Evolutionary conservation across 2,113 vertebrate species (phyloP), one percentile per base, ranked within the genome.

Genomic region (Montifringilla adamsi): DNA sequence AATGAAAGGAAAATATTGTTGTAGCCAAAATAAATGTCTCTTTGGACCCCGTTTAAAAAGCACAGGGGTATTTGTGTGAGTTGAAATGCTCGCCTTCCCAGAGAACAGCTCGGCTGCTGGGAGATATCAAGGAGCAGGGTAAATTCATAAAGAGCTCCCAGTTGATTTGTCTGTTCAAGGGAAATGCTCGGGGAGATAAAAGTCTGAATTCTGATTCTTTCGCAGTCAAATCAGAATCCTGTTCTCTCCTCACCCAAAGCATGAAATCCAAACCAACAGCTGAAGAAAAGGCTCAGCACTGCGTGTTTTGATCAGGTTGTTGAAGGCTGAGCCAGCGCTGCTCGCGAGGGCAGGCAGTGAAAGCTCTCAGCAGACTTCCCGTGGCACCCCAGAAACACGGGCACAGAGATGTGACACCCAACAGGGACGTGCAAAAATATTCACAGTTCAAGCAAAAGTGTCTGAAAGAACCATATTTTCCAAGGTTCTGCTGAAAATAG

Each of bases 21-120:
- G 39, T 33, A 70, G 98, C 98, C 98, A 98, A 98, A 97, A 96
- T 74, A 98, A 98, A 98, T 94, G 97, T 97, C 97, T 97, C 10
- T 95, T 89, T 98, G 98, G 97, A 95, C 49, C 74, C 9, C 0
- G 68, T 85, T 94, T 88, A 44, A 94, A 96, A 93, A 95, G 96
- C 79, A 3, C 7, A 23, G 96, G 97, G 92, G 76, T 88, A 82
- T 97, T 95, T 97, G 97, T 93, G 95, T 89, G 85, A 86, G 96
- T 15, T 85, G 94, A 89, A 96, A 97, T 53, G 59, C 91, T 88
- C 75, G 67, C 77, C 92, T 46, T 49, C 62, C 3, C 84, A 72
- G 94, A 11, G 91, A 93, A 58, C 86, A 63, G 90, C 83, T 43
- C 7, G 64, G 73, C 96, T 53, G 72, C 47, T 58, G 67, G 90